Evolutionary conservation across 2,797 vertebrate genomes (phyloP), one percentile per base, ranked within the genome.

Genomic region (Melanogrammus aeglefinus): DNA sequence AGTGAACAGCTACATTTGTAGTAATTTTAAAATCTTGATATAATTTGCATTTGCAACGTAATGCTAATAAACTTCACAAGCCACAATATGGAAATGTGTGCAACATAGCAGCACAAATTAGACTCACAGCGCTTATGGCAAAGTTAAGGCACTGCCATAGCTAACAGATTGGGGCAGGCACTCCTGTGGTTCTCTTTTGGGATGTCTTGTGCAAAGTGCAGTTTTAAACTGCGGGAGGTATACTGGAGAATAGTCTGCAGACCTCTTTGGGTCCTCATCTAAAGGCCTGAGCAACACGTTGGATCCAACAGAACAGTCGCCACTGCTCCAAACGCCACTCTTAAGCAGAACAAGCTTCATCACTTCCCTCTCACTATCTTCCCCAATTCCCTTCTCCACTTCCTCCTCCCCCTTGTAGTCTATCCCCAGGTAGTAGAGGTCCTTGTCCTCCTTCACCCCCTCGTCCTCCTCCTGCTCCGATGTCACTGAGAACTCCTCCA

Each of bases 141-240:
- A 36, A 27, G 74, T 74, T 80, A 27, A 72, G 74, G 44, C 33
- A 57, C 70, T 83, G 24, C 41, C 47, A 38, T 35, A 38, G 16
- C 21, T 82, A 80, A 86, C 80, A 76, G 83, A 74, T 73, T 73
- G 75, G 73, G 73, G 76, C 82, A 13, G 72, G 72, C 66, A 18
- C 89, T 82, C 76, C 85, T 91, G 33, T 85, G 86, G 78, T 91
- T 91, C 78, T 0, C 80, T 72, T 82, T 91, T 90, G 6, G 87
- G 89, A 36, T 88, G 90, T 80, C 90, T 93, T 0, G 72, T 71
- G 90, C 76, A 83, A 57, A 27, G 16, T 72, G 88, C 84, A 87
- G 93, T 89, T 87, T 90, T 95, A 86, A 96, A 98, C 78, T 99
- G 98, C 0, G 98, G 97, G 89, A 97, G 75, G 21, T 99, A 99